A percentile compares a stretch with the other conserved stretches of the same genome.
Conservation (phyloP, 2,888 invertebrate genomes). For the Andricus curvator region DNA sequence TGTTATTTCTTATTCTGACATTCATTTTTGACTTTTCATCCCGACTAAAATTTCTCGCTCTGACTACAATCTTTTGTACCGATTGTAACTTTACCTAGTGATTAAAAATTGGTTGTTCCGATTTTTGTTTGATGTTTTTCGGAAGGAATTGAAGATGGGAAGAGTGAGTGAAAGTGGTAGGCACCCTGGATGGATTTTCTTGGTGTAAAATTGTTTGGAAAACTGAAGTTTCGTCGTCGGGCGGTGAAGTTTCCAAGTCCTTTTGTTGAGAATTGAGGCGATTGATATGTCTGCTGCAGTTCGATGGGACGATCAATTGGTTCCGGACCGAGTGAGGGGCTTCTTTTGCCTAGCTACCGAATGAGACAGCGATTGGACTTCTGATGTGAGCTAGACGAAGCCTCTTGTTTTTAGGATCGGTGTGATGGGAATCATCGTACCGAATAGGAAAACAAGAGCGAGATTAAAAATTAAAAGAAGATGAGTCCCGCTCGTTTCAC, state of each 20-base stretch:
- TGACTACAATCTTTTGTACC: neutral
- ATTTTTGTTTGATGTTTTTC: neutral
- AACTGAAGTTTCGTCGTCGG: conserved; percentile 9
- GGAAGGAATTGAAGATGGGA: neutral
- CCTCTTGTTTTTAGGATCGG: conserved; percentile 60
- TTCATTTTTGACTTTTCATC: neutral
- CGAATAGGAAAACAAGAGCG: conserved; percentile 53
- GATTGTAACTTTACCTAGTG: neutral
- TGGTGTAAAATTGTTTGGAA: neutral
- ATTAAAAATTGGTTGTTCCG: neutral
- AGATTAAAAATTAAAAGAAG: conserved; percentile 64
- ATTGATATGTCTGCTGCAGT: conserved; percentile 59
- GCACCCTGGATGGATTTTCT: conserved; percentile 8
- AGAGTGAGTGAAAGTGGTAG: neutral
- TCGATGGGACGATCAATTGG: conserved; percentile 55
- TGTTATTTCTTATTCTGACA: neutral
- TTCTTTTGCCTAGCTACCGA: conserved; percentile 55
- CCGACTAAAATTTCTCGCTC: neutral
- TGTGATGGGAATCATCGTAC: conserved; percentile 51
- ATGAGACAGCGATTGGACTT: conserved; percentile 55
- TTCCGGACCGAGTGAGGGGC: conserved; percentile 51
- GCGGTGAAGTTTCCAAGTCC: conserved; percentile 24
- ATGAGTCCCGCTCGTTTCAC: conserved; percentile 57
- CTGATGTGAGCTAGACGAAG: conserved; percentile 69
- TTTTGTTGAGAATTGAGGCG: conserved; percentile 48